Evolutionary conservation across 1,140 invertebrate genomes (phyloP).

Genomic region (Formica selysi): DNA sequence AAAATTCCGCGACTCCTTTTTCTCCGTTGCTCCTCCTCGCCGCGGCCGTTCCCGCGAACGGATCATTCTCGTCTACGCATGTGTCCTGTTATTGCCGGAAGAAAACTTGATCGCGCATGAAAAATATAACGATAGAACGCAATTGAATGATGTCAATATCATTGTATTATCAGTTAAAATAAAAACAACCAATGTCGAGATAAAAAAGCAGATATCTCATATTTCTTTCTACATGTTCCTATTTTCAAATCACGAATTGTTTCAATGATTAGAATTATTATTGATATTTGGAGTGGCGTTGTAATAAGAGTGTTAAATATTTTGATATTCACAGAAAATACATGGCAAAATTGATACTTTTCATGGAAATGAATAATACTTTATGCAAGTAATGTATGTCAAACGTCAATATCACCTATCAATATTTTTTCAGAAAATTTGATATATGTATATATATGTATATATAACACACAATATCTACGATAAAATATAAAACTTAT

Average conservation of each 20-base stretch:
- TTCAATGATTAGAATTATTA: background rate
- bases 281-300: background rate
- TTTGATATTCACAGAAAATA: background rate
- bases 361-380: constrained; percentile 1
- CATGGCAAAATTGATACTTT: constrained; percentile 6
- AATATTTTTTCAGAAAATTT: constrained; percentile 10
- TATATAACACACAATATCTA: background rate
- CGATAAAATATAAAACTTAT: constrained; percentile 4
- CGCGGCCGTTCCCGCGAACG: background rate
- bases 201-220: background rate
- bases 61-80: background rate
- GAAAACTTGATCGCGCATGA: constrained; percentile 1
- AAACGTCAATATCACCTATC: background rate
- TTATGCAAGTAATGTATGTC: background rate
- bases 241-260: background rate
- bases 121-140: constrained; percentile 1
- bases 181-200: background rate
- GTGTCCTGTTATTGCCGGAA: background rate
- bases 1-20: constrained; percentile 62
- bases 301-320: background rate
- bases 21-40: background rate
- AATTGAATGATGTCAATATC: constrained; percentile 9
- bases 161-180: background rate
- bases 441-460: too few species aligned
- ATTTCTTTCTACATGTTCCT: background rate